These are phyloP conservation scores for Clarias laeviceps DNA, from an alignment of 2,797 vertebrate genomes.

Conservation along the genomic window DNA sequence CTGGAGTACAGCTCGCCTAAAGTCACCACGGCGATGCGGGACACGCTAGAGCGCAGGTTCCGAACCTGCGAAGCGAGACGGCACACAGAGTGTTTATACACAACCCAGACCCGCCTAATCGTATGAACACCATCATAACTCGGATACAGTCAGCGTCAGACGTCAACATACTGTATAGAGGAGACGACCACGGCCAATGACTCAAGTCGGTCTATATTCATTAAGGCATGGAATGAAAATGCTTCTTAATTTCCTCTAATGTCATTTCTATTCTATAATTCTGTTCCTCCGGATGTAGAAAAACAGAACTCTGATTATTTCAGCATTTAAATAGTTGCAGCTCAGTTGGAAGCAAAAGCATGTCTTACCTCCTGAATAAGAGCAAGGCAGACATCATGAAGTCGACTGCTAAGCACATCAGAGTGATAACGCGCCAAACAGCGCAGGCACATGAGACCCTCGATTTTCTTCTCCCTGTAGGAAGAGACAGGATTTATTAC, in stretches of 20 bases:
- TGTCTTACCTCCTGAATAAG: conserved; percentile 87
- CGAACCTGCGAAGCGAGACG: conserved; percentile 79
- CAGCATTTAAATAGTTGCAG: not conserved
- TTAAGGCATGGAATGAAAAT: not conserved
- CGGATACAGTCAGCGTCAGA: not conserved
- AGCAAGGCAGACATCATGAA: conserved; percentile 86
- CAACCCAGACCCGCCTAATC: not conserved
- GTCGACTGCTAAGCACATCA: conserved; percentile 76
- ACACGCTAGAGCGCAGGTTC: conserved; percentile 93
- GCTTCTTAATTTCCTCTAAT: not conserved
- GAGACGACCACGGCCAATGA: not conserved
- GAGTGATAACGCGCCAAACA: conserved; percentile 85
- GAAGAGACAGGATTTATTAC: not conserved
- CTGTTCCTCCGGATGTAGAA: not conserved
- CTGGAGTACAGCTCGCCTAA: conserved; percentile 87
- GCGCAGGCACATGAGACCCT: conserved; percentile 84
- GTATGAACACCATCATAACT: not conserved
- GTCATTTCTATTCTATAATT: not conserved
- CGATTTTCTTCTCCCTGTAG: conserved; percentile 93
- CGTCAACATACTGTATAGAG: not conserved
- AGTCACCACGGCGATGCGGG: conserved; percentile 87
- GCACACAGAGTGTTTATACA: not conserved
- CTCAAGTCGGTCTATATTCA: not conserved
- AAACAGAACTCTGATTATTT: not conserved
- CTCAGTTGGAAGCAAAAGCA: not conserved